phyloP scores from a whole-genome alignment of 2,113 vertebrate genomes.

The Hirundichthys speculiger region DNA sequence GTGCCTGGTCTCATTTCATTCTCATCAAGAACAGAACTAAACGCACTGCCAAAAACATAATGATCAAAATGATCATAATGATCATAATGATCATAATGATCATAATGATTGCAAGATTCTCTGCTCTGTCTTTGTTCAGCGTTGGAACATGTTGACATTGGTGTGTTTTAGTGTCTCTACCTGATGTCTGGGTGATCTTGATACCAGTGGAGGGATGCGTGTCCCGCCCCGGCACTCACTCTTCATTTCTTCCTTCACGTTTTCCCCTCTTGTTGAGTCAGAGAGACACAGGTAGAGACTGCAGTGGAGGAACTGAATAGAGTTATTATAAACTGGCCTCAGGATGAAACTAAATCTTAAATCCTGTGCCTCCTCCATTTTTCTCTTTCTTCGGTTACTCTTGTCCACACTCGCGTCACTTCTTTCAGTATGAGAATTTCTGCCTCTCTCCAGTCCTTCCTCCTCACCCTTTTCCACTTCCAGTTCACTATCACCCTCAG shows the following conservation, averaged over 20 bases:
- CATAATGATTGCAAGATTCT: too few species aligned
- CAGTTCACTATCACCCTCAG: not conserved
- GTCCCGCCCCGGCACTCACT: conserved; percentile 40
- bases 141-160: too few species aligned
- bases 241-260: not conserved
- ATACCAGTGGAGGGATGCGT: conserved; percentile 66
- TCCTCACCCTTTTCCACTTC: not conserved
- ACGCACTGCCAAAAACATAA: too few species aligned
- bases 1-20: too few species aligned
- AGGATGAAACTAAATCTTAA: conserved; percentile 81
- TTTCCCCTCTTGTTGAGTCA: not conserved
- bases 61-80: too few species aligned
- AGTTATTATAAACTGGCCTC: conserved; percentile 74
- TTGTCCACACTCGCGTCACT: not conserved
- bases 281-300: conserved; percentile 71
- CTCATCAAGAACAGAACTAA: too few species aligned
- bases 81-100: too few species aligned
- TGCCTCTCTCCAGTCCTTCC: not conserved
- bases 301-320: conserved; percentile 86
- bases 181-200: conserved; percentile 52
- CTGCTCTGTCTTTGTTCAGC: too few species aligned
- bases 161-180: conserved; percentile 51
- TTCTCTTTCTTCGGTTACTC: not conserved
- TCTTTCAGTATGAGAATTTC: not conserved
- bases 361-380: conserved; percentile 2